These are phyloP conservation scores for Dryomyza anilis DNA, from an alignment of 2,888 invertebrate species.

Conservation along the genomic window DNA sequence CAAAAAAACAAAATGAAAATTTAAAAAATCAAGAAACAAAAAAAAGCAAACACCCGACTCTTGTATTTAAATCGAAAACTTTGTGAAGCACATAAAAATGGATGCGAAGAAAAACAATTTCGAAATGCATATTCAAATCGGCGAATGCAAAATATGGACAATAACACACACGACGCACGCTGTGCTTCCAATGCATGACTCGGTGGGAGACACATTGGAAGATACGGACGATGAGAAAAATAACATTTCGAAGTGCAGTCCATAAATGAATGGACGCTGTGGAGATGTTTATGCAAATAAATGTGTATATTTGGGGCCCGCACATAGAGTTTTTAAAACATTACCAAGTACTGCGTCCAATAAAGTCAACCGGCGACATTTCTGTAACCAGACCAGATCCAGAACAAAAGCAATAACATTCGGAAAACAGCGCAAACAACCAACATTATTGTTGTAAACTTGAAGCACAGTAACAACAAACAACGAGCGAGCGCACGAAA, in stretches of 20 bases:
- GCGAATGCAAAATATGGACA: slow-evolving; percentile 23
- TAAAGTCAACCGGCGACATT: not conserved
- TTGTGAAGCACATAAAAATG: slow-evolving; percentile 6
- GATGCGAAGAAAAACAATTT: slow-evolving; percentile 22
- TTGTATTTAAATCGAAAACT: slow-evolving; percentile 15
- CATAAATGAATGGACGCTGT: not conserved
- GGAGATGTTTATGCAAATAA: slow-evolving; percentile 9
- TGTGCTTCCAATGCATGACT: no score
- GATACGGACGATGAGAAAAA: not conserved
- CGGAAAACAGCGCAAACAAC: slow-evolving; percentile 1
- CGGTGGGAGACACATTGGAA: not conserved
- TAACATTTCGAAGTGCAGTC: not conserved
- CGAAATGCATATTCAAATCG: slow-evolving; percentile 19
- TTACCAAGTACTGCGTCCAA: not conserved
- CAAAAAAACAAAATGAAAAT: slow-evolving; percentile 11
- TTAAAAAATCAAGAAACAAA: not conserved
- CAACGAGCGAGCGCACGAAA: slow-evolving; percentile 10
- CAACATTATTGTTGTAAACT: slow-evolving; percentile 14
- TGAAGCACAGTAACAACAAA: slow-evolving; percentile 10
- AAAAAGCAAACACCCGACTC: not conserved
- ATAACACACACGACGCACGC: not conserved
- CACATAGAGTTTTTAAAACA: not conserved
- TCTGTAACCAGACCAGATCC: not conserved
- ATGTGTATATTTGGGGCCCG: not conserved
- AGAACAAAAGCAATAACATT: slow-evolving; percentile 1